Percentiles rank a stretch among this genome's conserved stretches.
Evolutionary conservation across 2,797 vertebrate genomes (phyloP).

Genomic region (Lindbergichthys nudifrons): DNA sequence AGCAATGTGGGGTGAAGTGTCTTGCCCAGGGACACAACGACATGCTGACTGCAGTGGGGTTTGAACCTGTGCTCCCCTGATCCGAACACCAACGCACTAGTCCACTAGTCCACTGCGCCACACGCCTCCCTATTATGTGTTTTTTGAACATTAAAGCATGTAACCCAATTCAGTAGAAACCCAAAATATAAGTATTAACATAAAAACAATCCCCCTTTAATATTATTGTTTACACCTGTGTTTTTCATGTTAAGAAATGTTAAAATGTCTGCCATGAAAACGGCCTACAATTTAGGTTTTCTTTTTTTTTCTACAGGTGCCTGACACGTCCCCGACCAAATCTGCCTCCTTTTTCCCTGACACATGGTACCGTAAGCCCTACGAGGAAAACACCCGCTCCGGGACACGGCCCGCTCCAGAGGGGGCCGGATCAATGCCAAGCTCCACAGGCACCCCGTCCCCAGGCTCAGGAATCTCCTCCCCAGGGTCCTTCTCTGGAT

Average conservation of each 20-base stretch:
- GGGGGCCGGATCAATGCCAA: slow-evolving; percentile 94
- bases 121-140: too few species aligned
- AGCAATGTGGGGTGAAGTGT: too few species aligned
- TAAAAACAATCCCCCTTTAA: not conserved
- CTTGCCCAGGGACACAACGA: too few species aligned
- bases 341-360: slow-evolving; percentile 93
- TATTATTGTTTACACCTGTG: not conserved
- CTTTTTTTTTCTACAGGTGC: slow-evolving; percentile 80
- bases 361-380: slow-evolving; percentile 95
- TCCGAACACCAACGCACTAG: too few species aligned
- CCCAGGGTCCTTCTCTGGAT: slow-evolving; percentile 93
- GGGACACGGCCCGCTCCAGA: slow-evolving; percentile 90
- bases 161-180: too few species aligned
- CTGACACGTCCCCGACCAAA: slow-evolving; percentile 93
- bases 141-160: too few species aligned
- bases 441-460: slow-evolving; percentile 94
- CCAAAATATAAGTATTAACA: too few species aligned
- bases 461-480: slow-evolving; percentile 96
- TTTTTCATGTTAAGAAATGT: not conserved
- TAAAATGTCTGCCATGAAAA: not conserved
- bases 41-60: too few species aligned
- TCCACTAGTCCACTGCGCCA: too few species aligned
- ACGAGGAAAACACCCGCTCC: slow-evolving; percentile 90
- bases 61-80: too few species aligned
- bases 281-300: not conserved